Evolutionary conservation across 2,113 vertebrate genomes (phyloP).

Genomic region (Varanus salvator): DNA sequence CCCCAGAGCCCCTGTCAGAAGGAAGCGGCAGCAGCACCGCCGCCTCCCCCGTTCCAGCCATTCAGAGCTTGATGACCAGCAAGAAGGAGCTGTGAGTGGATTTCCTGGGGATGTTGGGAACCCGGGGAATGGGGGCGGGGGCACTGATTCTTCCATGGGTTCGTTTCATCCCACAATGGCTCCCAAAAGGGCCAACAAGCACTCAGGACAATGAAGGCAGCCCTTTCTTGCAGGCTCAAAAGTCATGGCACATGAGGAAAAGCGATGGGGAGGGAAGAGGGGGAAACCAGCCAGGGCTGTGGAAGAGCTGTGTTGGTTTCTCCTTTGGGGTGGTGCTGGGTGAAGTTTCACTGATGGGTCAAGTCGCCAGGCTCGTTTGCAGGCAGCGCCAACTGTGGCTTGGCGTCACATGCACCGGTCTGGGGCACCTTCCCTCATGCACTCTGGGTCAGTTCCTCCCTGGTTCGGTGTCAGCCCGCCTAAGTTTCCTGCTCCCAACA

Average conservation of each 20-base stretch:
- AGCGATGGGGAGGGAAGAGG: too few relatives aligned
- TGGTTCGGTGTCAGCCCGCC: too few relatives aligned
- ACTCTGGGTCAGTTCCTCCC: neutral
- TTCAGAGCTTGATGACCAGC: neutral
- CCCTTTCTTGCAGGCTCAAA: too few relatives aligned
- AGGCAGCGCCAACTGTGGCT: neutral
- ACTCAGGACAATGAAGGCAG: too few relatives aligned
- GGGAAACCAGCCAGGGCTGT: too few relatives aligned
- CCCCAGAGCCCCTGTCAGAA: neutral
- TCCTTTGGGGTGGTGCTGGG: neutral
- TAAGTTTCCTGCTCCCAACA: too few relatives aligned
- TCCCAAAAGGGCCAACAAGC: too few relatives aligned
- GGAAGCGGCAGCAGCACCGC: neutral
- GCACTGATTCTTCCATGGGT: too few relatives aligned
- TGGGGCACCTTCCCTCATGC: neutral
- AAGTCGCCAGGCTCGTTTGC: neutral
- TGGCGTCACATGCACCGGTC: neutral
- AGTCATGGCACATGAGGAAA: too few relatives aligned
- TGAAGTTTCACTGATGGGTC: neutral
- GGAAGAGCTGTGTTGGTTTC: too few relatives aligned
- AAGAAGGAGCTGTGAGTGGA: slow-evolving; percentile 32
- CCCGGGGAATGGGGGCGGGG: neutral
- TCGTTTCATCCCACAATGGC: too few relatives aligned
- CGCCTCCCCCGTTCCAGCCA: neutral
- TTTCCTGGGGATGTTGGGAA: too few relatives aligned